Evolutionary conservation across 2,888 invertebrate species (phyloP).

Genomic region (Augochlorella aurata): DNA sequence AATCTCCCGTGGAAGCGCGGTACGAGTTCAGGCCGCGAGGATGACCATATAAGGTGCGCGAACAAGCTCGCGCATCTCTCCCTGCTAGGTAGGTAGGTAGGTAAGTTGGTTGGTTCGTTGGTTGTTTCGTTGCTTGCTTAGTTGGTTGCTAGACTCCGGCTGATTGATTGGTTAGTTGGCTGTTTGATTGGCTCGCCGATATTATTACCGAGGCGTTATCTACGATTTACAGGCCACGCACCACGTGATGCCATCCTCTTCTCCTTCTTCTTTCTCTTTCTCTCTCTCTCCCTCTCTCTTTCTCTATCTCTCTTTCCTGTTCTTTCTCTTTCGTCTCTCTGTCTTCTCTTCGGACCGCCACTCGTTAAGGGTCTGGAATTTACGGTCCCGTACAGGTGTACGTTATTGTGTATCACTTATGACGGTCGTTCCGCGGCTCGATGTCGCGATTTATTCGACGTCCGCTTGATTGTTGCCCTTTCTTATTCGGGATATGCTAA

Average conservation of each 20-base stretch:
- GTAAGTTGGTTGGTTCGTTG: constrained; percentile 51
- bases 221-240: constrained; percentile 48
- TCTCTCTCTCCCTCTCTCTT: no score
- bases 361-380: constrained; percentile 54
- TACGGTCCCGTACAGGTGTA: constrained; percentile 35
- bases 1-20: constrained; percentile 72
- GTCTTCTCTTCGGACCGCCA: constrained; percentile 29
- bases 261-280: no score
- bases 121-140: constrained; percentile 53
- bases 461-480: neutral
- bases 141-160: constrained; percentile 45
- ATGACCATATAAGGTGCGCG: constrained; percentile 81
- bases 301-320: neutral
- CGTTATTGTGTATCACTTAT: constrained; percentile 25
- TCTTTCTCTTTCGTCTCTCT: neutral
- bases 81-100: constrained; percentile 70
- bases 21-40: constrained; percentile 73
- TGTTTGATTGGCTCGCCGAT: constrained; percentile 49
- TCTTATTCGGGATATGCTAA: neutral
- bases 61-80: constrained; percentile 79
- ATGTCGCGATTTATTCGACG: neutral
- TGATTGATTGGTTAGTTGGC: constrained; percentile 53
- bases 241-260: constrained; percentile 18
- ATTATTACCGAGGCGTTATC: constrained; percentile 55
- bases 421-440: neutral